Conservation (phyloP, 2,888 invertebrate species). For the Andrena dorsata region DNA sequence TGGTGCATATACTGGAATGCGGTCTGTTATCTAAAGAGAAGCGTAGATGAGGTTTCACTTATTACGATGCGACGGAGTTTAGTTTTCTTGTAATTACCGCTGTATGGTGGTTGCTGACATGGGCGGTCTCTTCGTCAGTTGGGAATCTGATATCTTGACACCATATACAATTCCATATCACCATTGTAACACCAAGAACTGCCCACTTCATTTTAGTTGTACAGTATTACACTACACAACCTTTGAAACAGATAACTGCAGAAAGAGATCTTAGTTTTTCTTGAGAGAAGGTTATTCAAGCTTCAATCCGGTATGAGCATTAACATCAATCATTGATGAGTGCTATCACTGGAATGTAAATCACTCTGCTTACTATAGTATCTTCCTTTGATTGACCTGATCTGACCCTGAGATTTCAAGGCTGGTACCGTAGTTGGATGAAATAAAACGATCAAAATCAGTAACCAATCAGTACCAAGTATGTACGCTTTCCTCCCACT, state of each 20-base stretch:
- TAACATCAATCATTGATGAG: not conserved
- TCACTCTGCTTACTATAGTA: constrained; percentile 5
- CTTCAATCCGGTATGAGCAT: not conserved
- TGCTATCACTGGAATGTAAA: not conserved
- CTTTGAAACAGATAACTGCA: not conserved
- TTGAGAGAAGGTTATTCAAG: constrained; percentile 20
- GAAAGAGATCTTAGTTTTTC: not conserved
- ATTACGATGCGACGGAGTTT: not conserved
- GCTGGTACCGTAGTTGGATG: constrained; percentile 63
- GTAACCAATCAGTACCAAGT: constrained; percentile 47
- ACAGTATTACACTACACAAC: not conserved
- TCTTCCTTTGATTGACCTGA: constrained; percentile 38
- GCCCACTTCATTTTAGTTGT: constrained; percentile 61
- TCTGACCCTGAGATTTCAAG: constrained; percentile 65
- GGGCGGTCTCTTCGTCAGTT: constrained; percentile 66
- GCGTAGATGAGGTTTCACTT: not conserved
- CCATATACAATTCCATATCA: constrained; percentile 41
- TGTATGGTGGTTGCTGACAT: constrained; percentile 67
- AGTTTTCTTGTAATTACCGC: not conserved
- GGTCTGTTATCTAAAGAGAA: constrained; percentile 74
- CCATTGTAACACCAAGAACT: constrained; percentile 36
- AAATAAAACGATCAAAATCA: constrained; percentile 63
- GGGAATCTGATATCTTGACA: constrained; percentile 79
- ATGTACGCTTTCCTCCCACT: constrained; percentile 25
- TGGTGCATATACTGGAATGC: constrained; percentile 87